Percentiles rank a stretch among this genome's conserved stretches.
Conservation (phyloP, 2,113 vertebrate genomes). For the Puntigrus tetrazona region DNA sequence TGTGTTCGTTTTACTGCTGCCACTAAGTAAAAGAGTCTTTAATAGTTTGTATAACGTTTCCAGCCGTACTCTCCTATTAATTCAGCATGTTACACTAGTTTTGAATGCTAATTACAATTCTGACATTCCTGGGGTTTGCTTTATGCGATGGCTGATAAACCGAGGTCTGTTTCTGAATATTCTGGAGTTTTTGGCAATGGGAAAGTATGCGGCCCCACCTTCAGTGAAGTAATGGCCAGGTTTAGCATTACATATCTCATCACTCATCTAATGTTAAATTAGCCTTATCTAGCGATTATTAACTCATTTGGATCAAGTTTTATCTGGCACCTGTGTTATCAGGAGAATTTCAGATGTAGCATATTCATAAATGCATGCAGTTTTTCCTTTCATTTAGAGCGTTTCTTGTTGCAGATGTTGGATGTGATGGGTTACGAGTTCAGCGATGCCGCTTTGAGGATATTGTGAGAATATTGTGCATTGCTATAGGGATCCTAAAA, state of each 20-base stretch:
- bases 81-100: neutral
- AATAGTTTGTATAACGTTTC: neutral
- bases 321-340: neutral
- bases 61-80: neutral
- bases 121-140: conserved; percentile 4
- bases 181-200: conserved; percentile 2
- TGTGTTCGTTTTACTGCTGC: neutral
- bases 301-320: neutral
- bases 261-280: conserved; percentile 12
- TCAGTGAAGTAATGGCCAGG: conserved; percentile 4
- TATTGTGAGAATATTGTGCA: neutral
- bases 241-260: conserved; percentile 6
- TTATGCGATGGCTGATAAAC: conserved; percentile 10
- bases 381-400: neutral
- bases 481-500: neutral
- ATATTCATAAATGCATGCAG: neutral
- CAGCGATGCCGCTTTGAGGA: conserved; percentile 7
- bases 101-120: neutral
- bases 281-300: conserved; percentile 24
- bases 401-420: neutral
- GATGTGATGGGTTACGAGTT: neutral
- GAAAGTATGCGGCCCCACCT: conserved; percentile 28
- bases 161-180: neutral
- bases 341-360: neutral
- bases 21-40: neutral